A percentile compares a stretch with the other conserved stretches of the same genome.
These are phyloP conservation scores for Pseudachorutes palmiensis DNA, from an alignment of 1,140 invertebrate genomes.

Conservation along the genomic window DNA sequence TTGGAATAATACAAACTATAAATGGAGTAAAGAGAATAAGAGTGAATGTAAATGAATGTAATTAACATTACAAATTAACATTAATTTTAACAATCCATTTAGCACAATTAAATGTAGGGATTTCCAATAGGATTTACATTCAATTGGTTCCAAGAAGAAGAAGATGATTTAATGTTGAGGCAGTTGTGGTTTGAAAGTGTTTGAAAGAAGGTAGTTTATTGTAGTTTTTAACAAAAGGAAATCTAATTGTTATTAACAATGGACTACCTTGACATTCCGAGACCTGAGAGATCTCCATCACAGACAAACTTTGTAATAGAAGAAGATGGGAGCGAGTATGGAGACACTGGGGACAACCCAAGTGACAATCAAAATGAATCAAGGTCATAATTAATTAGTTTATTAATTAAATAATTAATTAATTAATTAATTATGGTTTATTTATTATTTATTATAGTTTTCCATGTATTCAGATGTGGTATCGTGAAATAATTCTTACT, in stretches of 20 bases:
- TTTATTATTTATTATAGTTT: not conserved
- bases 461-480: not conserved
- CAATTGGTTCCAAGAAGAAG: no score
- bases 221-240: not conserved
- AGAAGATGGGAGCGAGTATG: constrained; percentile 12
- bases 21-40: no score
- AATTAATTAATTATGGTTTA: not conserved
- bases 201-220: no score
- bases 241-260: not conserved
- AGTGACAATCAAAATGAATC: not conserved
- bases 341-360: not conserved
- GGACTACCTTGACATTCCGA: constrained; percentile 1
- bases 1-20: no score
- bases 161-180: no score
- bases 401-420: not conserved
- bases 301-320: constrained; percentile 12
- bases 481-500: not conserved
- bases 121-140: no score
- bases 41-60: no score
- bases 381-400: not conserved
- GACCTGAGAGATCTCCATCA: not conserved
- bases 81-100: no score
- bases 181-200: no score
- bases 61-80: no score
- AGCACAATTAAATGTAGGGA: no score